These are phyloP conservation scores for Temnopleurus reevesii DNA, from an alignment of 53 echinoderm and acorn worm species.

Conservation along the genomic window DNA sequence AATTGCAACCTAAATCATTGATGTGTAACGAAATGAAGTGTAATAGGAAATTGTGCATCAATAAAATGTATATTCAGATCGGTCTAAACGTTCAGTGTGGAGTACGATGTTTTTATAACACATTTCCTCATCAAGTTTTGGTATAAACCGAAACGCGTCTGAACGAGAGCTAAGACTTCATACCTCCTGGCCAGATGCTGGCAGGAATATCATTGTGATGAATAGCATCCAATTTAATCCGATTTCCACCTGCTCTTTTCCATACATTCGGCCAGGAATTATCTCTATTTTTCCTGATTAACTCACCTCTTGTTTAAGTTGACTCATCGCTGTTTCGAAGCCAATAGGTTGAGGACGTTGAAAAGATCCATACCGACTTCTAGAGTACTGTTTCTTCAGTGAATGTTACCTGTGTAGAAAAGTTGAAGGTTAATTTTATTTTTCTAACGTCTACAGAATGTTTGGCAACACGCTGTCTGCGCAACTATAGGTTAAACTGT, in stretches of 20 bases:
- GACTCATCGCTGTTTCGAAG: slow-evolving; percentile 7
- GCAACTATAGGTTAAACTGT: too few relatives aligned
- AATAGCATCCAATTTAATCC: slow-evolving; percentile 20
- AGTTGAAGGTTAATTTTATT: background rate
- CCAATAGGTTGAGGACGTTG: background rate
- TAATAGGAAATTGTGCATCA: too few relatives aligned
- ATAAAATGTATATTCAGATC: too few relatives aligned
- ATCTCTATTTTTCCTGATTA: background rate
- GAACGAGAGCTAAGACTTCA: too few relatives aligned
- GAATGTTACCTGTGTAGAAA: background rate
- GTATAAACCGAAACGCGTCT: too few relatives aligned
- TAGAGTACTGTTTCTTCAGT: background rate
- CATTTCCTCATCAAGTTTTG: too few relatives aligned
- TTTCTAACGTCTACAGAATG: too few relatives aligned
- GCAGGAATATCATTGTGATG: background rate
- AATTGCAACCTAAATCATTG: too few relatives aligned
- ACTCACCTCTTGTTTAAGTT: background rate
- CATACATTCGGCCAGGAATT: background rate
- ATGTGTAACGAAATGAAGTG: too few relatives aligned
- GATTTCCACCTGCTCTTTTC: slow-evolving; percentile 16
- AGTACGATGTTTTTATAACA: too few relatives aligned
- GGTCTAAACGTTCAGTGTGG: too few relatives aligned
- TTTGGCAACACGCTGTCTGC: too few relatives aligned
- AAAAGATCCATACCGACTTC: background rate
- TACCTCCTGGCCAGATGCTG: background rate